Conservation (phyloP, 2,888 invertebrate species). For the Ectobius pallidus region DNA sequence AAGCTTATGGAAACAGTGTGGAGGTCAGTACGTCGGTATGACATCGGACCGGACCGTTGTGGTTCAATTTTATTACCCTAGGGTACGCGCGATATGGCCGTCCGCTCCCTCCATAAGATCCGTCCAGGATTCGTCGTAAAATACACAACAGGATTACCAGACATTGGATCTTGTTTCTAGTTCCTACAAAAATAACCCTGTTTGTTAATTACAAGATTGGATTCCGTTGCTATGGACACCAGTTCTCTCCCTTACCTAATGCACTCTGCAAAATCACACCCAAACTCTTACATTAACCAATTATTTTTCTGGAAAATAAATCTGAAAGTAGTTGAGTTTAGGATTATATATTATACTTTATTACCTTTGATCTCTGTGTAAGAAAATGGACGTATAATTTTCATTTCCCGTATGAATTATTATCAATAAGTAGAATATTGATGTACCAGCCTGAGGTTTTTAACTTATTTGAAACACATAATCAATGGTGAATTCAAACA, state of each 20-base stretch:
- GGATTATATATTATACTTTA: too few species aligned
- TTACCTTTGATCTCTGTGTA: too few species aligned
- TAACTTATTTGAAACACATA: too few species aligned
- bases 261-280: too few species aligned
- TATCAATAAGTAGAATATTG: too few species aligned
- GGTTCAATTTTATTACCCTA: conserved; percentile 19
- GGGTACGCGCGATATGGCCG: conserved; percentile 23
- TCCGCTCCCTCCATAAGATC: conserved; percentile 8
- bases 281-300: too few species aligned
- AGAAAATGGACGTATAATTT: too few species aligned
- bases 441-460: too few species aligned
- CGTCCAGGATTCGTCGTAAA: conserved; percentile 12
- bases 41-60: conserved; percentile 20
- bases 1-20: conserved; percentile 8
- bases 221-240: background rate
- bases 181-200: conserved; percentile 4
- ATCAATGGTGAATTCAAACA: too few species aligned
- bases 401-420: too few species aligned
- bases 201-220: background rate
- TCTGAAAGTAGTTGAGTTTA: too few species aligned
- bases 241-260: background rate
- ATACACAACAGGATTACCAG: conserved; percentile 20
- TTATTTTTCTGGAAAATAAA: too few species aligned
- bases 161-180: background rate
- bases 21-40: conserved; percentile 4